Evolutionary conservation across 2,113 vertebrate species (phyloP).

Genomic region (Charina bottae): DNA sequence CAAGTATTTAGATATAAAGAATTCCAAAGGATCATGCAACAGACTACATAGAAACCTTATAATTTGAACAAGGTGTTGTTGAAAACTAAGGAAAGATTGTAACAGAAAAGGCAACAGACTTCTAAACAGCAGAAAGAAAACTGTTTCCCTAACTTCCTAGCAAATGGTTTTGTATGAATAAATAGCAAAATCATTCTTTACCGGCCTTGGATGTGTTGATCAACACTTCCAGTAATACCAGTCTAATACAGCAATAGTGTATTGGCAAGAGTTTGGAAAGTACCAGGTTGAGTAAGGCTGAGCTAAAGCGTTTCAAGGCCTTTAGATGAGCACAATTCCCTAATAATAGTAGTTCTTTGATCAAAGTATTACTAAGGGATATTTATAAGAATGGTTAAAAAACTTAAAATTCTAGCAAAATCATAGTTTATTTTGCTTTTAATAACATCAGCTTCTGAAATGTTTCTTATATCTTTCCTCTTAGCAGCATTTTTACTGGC

Average conservation of each 20-base stretch:
- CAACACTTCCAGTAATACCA: neutral
- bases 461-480: neutral
- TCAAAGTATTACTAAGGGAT: neutral
- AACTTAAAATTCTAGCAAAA: neutral
- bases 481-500: neutral
- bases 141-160: neutral
- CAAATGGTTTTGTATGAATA: neutral
- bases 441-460: neutral
- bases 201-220: neutral
- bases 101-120: neutral
- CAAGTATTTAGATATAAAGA: slow-evolving; percentile 54
- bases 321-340: neutral
- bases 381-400: neutral
- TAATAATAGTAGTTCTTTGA: neutral
- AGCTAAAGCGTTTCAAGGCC: neutral
- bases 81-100: slow-evolving; percentile 28
- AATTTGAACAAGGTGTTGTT: slow-evolving; percentile 51
- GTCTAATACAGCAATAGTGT: neutral
- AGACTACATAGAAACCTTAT: slow-evolving; percentile 50
- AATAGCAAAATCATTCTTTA: neutral
- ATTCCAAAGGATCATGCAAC: slow-evolving; percentile 47
- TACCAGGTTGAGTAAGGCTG: neutral
- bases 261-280: neutral
- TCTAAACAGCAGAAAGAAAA: neutral
- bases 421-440: neutral